Conservation (phyloP, 2,113 vertebrate species). For the Nibea coibor region DNA sequence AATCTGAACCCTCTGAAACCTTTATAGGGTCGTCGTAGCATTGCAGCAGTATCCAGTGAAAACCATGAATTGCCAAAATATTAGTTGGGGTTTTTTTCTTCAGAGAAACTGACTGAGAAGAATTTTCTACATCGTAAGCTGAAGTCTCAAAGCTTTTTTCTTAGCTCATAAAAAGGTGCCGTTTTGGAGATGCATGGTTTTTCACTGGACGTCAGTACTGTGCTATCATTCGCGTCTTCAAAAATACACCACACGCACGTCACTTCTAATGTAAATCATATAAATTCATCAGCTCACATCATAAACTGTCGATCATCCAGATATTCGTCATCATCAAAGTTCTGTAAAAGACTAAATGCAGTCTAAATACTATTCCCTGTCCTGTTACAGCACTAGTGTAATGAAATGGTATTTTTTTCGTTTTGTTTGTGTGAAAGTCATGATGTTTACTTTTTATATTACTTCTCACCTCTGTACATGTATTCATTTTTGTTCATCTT, state of each 20-base stretch:
- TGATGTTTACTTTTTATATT: conserved; percentile 87
- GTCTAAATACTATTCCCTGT: conserved; percentile 62
- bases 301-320: conserved; percentile 27
- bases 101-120: neutral
- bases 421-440: conserved; percentile 84
- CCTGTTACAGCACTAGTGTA: conserved; percentile 81
- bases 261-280: neutral
- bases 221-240: neutral
- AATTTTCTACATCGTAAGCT: neutral
- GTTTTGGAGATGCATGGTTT: neutral
- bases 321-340: conserved; percentile 41
- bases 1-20: neutral
- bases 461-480: conserved; percentile 78
- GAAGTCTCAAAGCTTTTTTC: neutral
- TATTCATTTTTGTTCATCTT: conserved; percentile 56
- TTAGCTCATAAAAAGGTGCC: neutral
- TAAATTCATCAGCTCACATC: neutral
- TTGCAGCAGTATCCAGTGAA: neutral
- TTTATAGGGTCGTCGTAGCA: neutral
- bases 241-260: neutral
- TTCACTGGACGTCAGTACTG: neutral
- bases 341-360: conserved; percentile 41
- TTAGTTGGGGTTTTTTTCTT: neutral
- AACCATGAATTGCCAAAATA: neutral
- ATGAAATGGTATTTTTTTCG: conserved; percentile 73